Evolutionary conservation across 1,140 invertebrate genomes (phyloP), one percentile per base, ranked within the genome.

Genomic region (Drosophila nigrodunni): DNA sequence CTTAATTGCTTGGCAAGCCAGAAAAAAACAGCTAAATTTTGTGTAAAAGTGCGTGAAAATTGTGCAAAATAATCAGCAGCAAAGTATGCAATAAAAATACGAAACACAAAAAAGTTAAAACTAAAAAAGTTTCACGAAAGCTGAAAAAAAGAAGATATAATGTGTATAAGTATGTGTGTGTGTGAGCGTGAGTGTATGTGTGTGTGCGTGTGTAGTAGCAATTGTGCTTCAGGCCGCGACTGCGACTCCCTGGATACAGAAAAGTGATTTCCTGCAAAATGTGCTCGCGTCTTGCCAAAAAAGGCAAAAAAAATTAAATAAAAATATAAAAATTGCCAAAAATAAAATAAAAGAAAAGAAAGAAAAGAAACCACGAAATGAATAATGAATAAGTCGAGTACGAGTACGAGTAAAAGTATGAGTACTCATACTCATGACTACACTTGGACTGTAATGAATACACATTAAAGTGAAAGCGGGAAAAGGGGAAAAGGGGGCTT

Each of bases 231-330:
- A 89, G 85, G 86, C 85, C 71, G 71, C 71, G 65, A 61, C 58
- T 71, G 83, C 79, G 71, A 75, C 79, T 80, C 86, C 72, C 86
- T 89, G 85, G 86, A 89, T 89, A 89, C 85, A 89, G 86, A 89
- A 88, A 89, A 89, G 86, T 85, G 85, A 90, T 89, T 89, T 89
- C 86, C 86, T 89, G 86, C 86, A 90, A 89, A 90, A 85, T 67
- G 72, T 78, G 70, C 64, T 60, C 78, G 75, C 67, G 67, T 34
- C 68, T 44, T 41, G 35, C 6, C 7, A 52, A 43, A 41, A 11
- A 64, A 49, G 13, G 21, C 18, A 9, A 21, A 44, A 10, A 10
- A 41, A 46, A 41, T 39, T 41, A 58, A 9, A 30, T 25, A 8
- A 55, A 13, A 71, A 15, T n/a, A 8, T 37, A 62, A 25, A 35